A percentile compares a stretch with the other conserved stretches of the same genome.
These are phyloP conservation scores for Ammospiza caudacuta DNA, from an alignment of 2,113 vertebrate species.

Conservation along the genomic window DNA sequence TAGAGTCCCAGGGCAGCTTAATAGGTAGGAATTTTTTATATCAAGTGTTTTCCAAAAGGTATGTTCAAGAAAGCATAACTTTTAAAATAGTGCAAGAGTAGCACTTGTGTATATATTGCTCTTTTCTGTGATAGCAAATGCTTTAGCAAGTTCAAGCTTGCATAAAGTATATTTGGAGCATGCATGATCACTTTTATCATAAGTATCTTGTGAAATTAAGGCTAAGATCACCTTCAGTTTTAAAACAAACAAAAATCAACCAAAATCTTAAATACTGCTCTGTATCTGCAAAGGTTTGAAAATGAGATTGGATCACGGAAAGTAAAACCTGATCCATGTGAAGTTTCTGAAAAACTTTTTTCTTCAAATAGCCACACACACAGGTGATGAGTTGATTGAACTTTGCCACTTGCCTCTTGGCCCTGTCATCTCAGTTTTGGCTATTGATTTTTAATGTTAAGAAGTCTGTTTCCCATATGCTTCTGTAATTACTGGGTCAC, in stretches of 20 bases:
- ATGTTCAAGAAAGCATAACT: neutral
- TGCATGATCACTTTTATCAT: neutral
- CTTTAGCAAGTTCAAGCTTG: neutral
- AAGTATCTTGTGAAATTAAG: neutral
- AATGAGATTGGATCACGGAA: neutral
- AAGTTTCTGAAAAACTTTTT: neutral
- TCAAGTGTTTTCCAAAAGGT: neutral
- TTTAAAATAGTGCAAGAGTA: neutral
- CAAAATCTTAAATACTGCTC: neutral
- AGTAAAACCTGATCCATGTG: neutral
- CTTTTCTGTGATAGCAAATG: neutral
- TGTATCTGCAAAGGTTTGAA: neutral
- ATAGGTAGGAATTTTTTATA: constrained; percentile 59
- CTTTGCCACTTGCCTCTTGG: neutral
- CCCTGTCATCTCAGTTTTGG: neutral
- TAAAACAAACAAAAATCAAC: neutral
- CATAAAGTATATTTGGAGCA: neutral
- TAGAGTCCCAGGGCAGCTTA: constrained; percentile 41
- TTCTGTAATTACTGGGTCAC: neutral
- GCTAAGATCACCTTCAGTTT: neutral
- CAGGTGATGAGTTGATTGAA: neutral
- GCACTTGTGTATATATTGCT: neutral
- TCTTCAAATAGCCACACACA: neutral
- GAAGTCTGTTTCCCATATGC: neutral
- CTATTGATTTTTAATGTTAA: neutral